Percentiles rank a stretch among this genome's conserved stretches.
phyloP scores from a whole-genome alignment of 2,797 vertebrate genomes.

The Ciconia nigra region DNA sequence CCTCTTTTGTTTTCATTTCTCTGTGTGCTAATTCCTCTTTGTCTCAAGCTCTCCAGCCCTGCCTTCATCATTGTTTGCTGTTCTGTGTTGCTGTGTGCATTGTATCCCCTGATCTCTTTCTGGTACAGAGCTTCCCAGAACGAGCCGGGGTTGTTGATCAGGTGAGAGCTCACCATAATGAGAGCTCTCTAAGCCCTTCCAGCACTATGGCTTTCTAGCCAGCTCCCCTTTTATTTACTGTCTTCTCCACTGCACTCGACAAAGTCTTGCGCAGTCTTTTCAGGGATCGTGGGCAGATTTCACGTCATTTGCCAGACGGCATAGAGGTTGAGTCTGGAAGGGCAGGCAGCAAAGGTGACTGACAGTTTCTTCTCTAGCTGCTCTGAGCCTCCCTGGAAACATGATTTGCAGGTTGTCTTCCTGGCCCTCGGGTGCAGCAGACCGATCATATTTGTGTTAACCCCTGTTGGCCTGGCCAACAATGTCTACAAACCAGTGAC shows the following conservation, averaged over 20 bases:
- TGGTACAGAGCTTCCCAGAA: constrained; percentile 62
- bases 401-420: not conserved
- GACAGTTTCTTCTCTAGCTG: not conserved
- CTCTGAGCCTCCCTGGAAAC: not conserved
- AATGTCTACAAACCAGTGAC: not conserved
- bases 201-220: not conserved
- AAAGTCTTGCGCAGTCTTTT: not conserved
- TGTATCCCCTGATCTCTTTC: constrained; percentile 51
- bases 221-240: not conserved
- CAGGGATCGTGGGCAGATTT: not conserved
- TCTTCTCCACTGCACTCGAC: not conserved
- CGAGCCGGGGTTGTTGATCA: constrained; percentile 4
- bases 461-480: not conserved
- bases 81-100: constrained; percentile 40
- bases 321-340: not conserved
- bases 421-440: not conserved
- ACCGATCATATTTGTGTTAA: not conserved
- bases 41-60: constrained; percentile 47
- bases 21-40: constrained; percentile 56
- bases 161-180: constrained; percentile 17
- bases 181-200: not conserved
- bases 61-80: constrained; percentile 62
- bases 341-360: not conserved
- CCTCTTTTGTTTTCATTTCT: constrained; percentile 58
- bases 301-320: not conserved